These are phyloP conservation scores for Baccha elongata DNA, from an alignment of 2,888 invertebrate species.

Conservation along the genomic window DNA sequence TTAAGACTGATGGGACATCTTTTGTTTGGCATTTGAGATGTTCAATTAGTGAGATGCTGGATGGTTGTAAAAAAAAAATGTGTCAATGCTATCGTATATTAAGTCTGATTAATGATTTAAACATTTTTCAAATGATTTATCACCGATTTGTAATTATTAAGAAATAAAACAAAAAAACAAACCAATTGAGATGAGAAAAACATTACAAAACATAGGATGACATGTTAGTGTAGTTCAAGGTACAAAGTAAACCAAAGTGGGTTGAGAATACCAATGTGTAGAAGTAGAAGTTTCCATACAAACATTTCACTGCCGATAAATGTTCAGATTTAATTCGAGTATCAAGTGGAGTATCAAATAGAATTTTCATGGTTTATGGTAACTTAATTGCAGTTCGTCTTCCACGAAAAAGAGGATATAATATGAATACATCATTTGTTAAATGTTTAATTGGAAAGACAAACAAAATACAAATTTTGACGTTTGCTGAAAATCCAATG, in stretches of 20 bases:
- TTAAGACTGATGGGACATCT: conserved; percentile 14
- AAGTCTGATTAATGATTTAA: conserved; percentile 51
- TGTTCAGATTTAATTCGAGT: too few species aligned
- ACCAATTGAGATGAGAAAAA: not conserved
- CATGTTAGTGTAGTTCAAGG: not conserved
- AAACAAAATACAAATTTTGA: too few species aligned
- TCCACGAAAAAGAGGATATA: too few species aligned
- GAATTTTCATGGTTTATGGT: too few species aligned
- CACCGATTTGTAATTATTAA: not conserved
- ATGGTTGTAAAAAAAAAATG: conserved; percentile 16
- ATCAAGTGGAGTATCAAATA: too few species aligned
- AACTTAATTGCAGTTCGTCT: too few species aligned
- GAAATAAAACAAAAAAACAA: not conserved
- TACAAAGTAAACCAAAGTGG: not conserved
- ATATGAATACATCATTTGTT: too few species aligned
- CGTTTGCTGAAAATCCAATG: too few species aligned
- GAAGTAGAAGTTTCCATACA: too few species aligned
- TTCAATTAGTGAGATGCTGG: conserved; percentile 53
- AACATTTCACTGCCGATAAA: too few species aligned
- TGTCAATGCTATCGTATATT: conserved; percentile 41
- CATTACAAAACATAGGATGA: not conserved
- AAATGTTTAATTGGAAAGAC: too few species aligned
- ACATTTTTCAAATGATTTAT: not conserved
- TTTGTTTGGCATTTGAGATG: conserved; percentile 1
- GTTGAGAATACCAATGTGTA: too few species aligned